These are phyloP conservation scores for Meriones psammophilus DNA, from an alignment of 2,797 vertebrate genomes.

Conservation along the genomic window DNA sequence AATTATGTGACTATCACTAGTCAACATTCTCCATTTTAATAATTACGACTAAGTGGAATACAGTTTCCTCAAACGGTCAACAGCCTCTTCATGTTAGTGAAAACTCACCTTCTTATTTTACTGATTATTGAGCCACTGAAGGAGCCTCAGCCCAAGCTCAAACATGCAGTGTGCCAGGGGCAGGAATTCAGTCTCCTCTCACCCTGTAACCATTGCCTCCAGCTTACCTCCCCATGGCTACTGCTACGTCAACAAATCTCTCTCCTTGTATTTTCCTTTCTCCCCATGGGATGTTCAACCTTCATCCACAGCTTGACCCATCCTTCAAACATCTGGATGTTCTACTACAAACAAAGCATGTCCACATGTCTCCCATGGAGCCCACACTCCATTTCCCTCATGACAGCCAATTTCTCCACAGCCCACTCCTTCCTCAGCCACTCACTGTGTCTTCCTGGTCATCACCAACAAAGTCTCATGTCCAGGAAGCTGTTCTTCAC, in stretches of 20 bases:
- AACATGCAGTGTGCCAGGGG: background rate
- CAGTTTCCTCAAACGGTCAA: constrained; percentile 6
- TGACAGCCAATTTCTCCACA: background rate
- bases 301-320: background rate
- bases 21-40: background rate
- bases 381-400: background rate
- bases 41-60: background rate
- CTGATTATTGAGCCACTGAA: background rate
- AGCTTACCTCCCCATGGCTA: background rate
- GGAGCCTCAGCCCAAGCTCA: background rate
- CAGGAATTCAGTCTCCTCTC: background rate
- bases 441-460: background rate
- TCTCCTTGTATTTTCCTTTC: background rate
- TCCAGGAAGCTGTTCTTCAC: background rate
- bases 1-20: background rate
- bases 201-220: background rate
- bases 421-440: background rate
- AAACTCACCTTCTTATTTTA: background rate
- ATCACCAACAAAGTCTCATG: background rate
- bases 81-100: background rate
- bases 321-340: background rate
- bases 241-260: background rate
- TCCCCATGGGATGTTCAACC: background rate
- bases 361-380: background rate
- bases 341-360: background rate